Conservation (phyloP, 2,113 vertebrate genomes). For the Penelope pileata region DNA sequence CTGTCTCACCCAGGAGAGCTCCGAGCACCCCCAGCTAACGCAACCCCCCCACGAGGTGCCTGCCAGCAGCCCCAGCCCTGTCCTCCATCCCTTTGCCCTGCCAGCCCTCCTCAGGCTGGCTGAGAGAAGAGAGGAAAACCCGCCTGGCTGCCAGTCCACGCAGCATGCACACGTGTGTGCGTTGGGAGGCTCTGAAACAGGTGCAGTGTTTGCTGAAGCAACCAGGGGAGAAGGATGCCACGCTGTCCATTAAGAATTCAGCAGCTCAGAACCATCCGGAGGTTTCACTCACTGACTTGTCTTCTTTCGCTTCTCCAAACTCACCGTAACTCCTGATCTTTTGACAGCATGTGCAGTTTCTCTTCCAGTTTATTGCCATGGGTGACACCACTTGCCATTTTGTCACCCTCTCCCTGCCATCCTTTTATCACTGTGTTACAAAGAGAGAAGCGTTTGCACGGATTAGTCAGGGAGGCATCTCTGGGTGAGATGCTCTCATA, state of each 20-base stretch:
- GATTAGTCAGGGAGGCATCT: not conserved
- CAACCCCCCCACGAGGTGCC: not conserved
- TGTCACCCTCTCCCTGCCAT: not conserved
- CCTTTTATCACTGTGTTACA: not conserved
- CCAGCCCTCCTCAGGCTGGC: not conserved
- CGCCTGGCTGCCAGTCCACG: not conserved
- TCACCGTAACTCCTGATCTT: not conserved
- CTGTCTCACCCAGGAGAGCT: fast-evolving
- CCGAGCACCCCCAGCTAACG: not conserved
- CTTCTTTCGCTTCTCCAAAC: not conserved
- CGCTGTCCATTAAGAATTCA: not conserved
- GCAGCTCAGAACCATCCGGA: not conserved
- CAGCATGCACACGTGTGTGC: fast-evolving
- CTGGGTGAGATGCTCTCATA: not conserved
- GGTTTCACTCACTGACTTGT: not conserved
- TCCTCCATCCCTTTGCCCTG: not conserved
- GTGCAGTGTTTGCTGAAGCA: not conserved
- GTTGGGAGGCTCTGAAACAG: not conserved
- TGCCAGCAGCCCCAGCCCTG: fast-evolving
- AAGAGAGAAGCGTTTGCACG: not conserved
- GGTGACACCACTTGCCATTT: not conserved
- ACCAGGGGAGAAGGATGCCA: not conserved
- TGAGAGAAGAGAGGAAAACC: not conserved
- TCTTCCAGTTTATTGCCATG: not conserved
- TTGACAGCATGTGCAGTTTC: not conserved